Evolutionary conservation across 1,140 invertebrate genomes (phyloP), one percentile per base, ranked within the genome.

Genomic region (Achroia grisella): DNA sequence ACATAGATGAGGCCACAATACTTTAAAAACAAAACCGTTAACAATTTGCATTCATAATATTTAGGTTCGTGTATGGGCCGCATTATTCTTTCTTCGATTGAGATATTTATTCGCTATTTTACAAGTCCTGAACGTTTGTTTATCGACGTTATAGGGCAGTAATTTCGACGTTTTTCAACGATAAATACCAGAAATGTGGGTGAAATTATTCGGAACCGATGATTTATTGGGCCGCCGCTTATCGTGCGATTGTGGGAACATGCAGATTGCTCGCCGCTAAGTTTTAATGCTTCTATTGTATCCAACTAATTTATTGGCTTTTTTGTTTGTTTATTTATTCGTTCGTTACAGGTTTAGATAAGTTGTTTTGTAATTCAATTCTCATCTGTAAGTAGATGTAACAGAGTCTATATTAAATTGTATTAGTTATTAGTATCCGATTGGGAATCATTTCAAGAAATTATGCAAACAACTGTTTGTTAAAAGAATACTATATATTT

Each of bases 81-180:
- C 60, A 71, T 76, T 71, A 69, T 56, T 76, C 64, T 69, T 52
- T 45, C 37, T 42, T 42, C 63, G 57, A 76, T 73, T 71, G 72
- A 71, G 68, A 73, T 76, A 71, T 75, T 71, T 74, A 74, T 75
- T 70, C 52, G 50, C 54, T 71, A 71, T 70, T 76, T 71, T 55
- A 67, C 70, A 76, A 76, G 57, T 76, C 70, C 12, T 2, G 17
- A 23, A 2, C 17, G 17, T 23, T 23, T 37, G 13, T 37, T 37
- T 37, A 37, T 37, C 14, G 35, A n/a, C 10, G 6, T n/a, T 13
- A 10, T 6, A 8, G 35, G n/a, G 8, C 35, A 10, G 15, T 37
- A 37, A 37, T 37, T 37, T 37, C 17, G 35, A 37, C 35, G 35
- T 37, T 37, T 37, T 37, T 37, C 35, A 10, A 37, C 35, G 35